Conservation (phyloP, 2,113 vertebrate species). For the Ahaetulla prasina region DNA sequence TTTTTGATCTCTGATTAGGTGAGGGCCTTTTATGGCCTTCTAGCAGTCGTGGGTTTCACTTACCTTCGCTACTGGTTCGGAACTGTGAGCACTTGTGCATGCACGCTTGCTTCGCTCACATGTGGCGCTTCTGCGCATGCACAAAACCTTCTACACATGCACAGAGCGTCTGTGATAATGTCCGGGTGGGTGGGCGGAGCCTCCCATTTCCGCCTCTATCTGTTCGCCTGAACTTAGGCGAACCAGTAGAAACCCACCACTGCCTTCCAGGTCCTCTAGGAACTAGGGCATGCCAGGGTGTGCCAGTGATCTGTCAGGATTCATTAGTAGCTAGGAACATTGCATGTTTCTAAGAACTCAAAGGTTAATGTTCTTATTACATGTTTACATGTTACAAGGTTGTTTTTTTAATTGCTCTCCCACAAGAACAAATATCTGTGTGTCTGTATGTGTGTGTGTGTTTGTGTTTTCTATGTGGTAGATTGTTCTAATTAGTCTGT, state of each 20-base stretch:
- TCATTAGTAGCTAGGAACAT: neutral
- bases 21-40: neutral
- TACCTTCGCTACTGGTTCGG: too few species aligned
- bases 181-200: too few species aligned
- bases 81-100: too few species aligned
- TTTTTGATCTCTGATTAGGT: neutral
- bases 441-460: fast-evolving
- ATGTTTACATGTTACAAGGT: neutral
- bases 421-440: neutral
- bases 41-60: too few species aligned
- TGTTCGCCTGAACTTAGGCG: too few species aligned
- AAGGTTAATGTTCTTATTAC: neutral
- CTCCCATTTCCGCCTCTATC: too few species aligned
- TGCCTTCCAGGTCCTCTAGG: neutral
- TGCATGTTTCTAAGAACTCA: neutral
- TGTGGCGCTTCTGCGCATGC: too few species aligned
- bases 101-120: too few species aligned
- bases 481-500: neutral
- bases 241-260: too few species aligned
- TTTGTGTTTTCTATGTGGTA: neutral
- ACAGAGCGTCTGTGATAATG: too few species aligned
- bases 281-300: too few species aligned
- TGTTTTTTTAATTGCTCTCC: neutral
- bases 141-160: too few species aligned
- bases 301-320: neutral